Evolutionary conservation across 2,113 vertebrate genomes (phyloP).

Genomic region (Tragelaphus imberbis): DNA sequence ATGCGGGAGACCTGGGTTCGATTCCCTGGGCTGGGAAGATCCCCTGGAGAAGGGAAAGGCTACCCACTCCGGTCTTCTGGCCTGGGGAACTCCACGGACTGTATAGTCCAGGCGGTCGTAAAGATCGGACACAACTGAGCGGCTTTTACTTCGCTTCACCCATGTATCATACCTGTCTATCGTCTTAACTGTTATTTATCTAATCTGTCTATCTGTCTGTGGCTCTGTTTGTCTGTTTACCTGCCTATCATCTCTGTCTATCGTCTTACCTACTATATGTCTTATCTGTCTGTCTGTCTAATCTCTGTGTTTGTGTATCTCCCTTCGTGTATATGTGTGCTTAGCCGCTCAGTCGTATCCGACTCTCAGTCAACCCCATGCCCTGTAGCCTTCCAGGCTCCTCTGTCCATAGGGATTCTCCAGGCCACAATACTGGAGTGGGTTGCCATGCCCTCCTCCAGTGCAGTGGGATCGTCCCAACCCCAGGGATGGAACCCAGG

Average conservation of each 20-base stretch:
- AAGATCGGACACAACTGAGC: background rate
- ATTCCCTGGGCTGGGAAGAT: background rate
- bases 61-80: background rate
- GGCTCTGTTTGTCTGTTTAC: background rate
- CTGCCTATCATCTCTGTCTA: background rate
- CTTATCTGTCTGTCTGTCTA: background rate
- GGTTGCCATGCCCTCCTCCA: background rate
- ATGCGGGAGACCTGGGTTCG: background rate
- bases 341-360: background rate
- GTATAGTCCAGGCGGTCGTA: background rate
- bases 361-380: background rate
- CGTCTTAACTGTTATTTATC: accelerated
- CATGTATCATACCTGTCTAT: background rate
- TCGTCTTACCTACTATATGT: background rate
- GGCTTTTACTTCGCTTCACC: accelerated
- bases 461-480: background rate
- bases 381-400: background rate
- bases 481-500: background rate
- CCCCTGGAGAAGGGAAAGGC: background rate
- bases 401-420: background rate
- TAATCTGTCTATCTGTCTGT: background rate
- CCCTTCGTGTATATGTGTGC: background rate
- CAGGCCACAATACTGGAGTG: background rate
- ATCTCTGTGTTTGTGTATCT: background rate
- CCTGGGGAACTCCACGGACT: background rate